Evolutionary conservation across 2,888 invertebrate species (phyloP).

Genomic region (Acronicta leporina): DNA sequence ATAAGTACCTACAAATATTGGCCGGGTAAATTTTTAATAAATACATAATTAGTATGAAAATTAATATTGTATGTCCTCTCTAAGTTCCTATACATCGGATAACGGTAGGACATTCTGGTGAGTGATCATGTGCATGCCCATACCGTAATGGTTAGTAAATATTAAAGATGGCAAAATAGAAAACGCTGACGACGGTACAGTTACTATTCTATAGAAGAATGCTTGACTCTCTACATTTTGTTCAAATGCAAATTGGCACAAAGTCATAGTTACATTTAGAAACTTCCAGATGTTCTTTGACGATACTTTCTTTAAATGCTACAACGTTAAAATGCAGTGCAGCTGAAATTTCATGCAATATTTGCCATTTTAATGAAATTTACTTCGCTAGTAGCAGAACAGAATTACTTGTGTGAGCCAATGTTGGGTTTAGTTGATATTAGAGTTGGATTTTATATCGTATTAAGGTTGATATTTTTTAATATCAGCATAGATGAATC

Average conservation of each 20-base stretch:
- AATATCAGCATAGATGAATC: conserved; percentile 16
- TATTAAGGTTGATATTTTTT: conserved; percentile 38
- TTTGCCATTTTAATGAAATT: conserved; percentile 58
- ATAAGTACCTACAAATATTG: too few species aligned
- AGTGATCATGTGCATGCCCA: too few species aligned
- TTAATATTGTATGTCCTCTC: too few species aligned
- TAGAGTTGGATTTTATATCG: conserved; percentile 48
- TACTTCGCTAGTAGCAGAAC: conserved; percentile 48
- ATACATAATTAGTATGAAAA: too few species aligned
- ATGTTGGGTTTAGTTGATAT: conserved; percentile 46
- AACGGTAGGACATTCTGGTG: too few species aligned
- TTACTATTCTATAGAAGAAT: neutral
- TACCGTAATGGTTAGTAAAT: too few species aligned
- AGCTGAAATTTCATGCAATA: conserved; percentile 50
- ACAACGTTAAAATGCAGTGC: conserved; percentile 41
- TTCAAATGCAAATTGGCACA: conserved; percentile 9
- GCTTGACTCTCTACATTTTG: neutral
- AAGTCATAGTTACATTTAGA: conserved; percentile 22
- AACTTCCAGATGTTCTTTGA: conserved; percentile 30
- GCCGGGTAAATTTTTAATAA: too few species aligned
- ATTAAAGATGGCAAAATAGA: too few species aligned
- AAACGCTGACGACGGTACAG: too few species aligned
- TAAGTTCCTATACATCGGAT: too few species aligned
- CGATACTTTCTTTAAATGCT: conserved; percentile 39
- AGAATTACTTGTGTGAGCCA: conserved; percentile 49